These are phyloP conservation scores for Papilio polytes DNA, from an alignment of 1,140 invertebrate species.

Conservation along the genomic window DNA sequence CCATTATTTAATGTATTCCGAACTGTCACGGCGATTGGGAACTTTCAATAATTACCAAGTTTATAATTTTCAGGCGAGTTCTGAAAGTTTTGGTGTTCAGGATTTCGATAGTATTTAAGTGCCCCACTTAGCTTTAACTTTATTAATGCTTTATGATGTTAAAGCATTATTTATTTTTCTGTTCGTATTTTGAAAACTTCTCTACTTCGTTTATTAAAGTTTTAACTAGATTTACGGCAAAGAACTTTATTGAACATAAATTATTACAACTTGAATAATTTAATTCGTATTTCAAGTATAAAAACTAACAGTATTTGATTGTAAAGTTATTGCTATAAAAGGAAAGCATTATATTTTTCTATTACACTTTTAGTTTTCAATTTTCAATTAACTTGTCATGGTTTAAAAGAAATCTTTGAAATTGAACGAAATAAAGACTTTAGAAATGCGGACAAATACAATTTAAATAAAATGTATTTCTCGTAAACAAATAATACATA, in stretches of 20 bases:
- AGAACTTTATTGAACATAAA: too few relatives aligned
- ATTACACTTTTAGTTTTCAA: neutral
- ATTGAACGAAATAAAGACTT: neutral
- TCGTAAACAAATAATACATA: too few relatives aligned
- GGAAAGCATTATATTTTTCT: neutral
- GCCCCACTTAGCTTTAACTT: neutral
- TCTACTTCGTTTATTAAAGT: neutral
- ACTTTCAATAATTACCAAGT: constrained; percentile 13
- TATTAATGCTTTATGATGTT: neutral
- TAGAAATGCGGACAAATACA: neutral
- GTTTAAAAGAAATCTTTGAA: neutral
- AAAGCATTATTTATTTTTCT: neutral
- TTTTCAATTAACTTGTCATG: neutral
- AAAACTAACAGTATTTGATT: neutral
- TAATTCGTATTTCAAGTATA: neutral
- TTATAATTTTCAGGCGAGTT: neutral
- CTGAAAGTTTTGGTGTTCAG: neutral
- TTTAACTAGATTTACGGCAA: too few relatives aligned
- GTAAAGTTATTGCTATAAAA: neutral
- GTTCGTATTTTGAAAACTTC: neutral
- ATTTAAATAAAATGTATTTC: too few relatives aligned
- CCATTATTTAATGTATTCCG: constrained; percentile 19
- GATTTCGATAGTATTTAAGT: neutral
- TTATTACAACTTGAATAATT: neutral
- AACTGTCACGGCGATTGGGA: neutral